These are phyloP conservation scores for Heliconius cydno DNA, from an alignment of 2,888 invertebrate genomes.

Conservation along the genomic window DNA sequence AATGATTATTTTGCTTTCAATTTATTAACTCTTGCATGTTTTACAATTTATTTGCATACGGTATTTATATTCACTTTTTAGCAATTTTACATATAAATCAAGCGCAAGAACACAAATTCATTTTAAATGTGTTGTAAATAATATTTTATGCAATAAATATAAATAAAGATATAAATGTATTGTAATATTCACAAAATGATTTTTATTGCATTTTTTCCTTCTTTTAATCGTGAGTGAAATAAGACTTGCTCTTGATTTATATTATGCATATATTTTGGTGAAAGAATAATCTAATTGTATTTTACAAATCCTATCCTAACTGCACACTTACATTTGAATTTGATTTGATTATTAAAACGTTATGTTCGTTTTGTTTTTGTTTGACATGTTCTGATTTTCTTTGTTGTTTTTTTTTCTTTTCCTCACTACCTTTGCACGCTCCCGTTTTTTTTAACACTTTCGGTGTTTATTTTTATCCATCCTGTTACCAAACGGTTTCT, in stretches of 20 bases:
- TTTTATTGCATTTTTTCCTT: background rate
- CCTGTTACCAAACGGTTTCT: conserved; percentile 77
- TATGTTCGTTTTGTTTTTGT: conserved; percentile 63
- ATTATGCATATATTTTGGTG: conserved; percentile 70
- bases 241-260: conserved; percentile 71
- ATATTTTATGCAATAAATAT: background rate
- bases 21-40: conserved; percentile 65
- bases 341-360: conserved; percentile 62
- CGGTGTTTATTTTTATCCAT: conserved; percentile 71
- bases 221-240: conserved; percentile 1
- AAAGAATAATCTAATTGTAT: conserved; percentile 77
- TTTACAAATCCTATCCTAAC: conserved; percentile 77
- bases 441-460: conserved; percentile 73
- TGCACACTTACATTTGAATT: conserved; percentile 68
- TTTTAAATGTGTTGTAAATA: conserved; percentile 19
- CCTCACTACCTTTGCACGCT: conserved; percentile 79
- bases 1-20: conserved; percentile 53
- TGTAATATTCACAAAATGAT: background rate
- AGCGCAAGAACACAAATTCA: conserved; percentile 64
- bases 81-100: conserved; percentile 65
- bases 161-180: conserved; percentile 5
- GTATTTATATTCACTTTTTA: conserved; percentile 63
- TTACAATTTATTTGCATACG: conserved; percentile 68
- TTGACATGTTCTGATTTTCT: conserved; percentile 82
- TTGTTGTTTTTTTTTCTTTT: conserved; percentile 80